Conservation (phyloP, 2,797 vertebrate genomes). For the Galago senegalensis region DNA sequence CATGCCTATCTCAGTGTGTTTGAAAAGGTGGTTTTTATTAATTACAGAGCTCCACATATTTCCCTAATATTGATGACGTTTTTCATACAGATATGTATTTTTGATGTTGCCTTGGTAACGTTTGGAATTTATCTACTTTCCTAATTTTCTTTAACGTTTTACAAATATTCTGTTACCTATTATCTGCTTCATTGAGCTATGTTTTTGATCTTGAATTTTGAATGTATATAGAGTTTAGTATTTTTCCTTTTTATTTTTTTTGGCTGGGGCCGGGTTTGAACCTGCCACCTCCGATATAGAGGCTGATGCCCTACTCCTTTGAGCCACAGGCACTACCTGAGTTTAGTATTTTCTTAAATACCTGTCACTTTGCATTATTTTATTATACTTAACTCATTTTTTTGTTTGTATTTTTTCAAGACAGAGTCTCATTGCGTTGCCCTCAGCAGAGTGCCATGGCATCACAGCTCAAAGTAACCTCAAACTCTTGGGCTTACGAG, state of each 20-base stretch:
- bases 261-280: too few relatives aligned
- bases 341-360: not conserved
- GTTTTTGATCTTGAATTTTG: constrained; percentile 50
- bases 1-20: not conserved
- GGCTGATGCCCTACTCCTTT: too few relatives aligned
- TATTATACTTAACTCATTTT: not conserved
- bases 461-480: too few relatives aligned
- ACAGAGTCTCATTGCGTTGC: too few relatives aligned
- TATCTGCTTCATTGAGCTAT: not conserved
- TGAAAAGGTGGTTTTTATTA: constrained; percentile 37
- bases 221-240: not conserved
- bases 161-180: not conserved
- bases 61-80: not conserved
- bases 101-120: not conserved
- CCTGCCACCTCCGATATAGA: too few relatives aligned
- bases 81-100: not conserved
- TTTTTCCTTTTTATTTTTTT: not conserved
- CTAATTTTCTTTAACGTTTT: constrained; percentile 10
- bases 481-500: too few relatives aligned
- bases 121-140: not conserved
- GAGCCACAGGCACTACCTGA: too few relatives aligned
- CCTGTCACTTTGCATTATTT: not conserved
- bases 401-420: not conserved
- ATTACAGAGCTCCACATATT: not conserved
- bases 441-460: too few relatives aligned